phyloP scores from a whole-genome alignment of 2,113 vertebrate species.

The Takifugu flavidus region DNA sequence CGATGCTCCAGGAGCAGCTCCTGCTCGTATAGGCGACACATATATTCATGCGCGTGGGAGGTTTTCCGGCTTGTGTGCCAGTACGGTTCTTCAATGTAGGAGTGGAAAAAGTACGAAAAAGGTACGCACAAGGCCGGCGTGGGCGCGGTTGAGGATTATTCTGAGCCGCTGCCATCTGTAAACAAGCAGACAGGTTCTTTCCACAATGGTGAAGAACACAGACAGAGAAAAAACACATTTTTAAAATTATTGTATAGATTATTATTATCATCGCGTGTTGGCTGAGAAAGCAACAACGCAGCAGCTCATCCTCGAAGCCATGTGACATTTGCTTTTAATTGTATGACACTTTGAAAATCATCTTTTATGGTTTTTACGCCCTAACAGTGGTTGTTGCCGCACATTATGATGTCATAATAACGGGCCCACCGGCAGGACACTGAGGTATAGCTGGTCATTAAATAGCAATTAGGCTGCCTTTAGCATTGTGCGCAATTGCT shows the following conservation, averaged over 20 bases:
- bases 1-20: not conserved
- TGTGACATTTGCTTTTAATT: too few species aligned
- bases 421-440: not conserved
- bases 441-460: not conserved
- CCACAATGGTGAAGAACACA: too few species aligned
- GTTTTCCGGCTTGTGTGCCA: not conserved
- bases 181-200: constrained; percentile 30
- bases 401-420: not conserved
- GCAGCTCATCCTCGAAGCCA: too few species aligned
- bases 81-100: too few species aligned
- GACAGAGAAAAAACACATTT: too few species aligned
- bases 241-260: too few species aligned
- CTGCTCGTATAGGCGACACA: not conserved
- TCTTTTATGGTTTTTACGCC: too few species aligned
- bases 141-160: constrained; percentile 55
- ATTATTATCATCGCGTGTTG: too few species aligned
- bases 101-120: constrained; percentile 1
- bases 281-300: too few species aligned
- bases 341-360: too few species aligned
- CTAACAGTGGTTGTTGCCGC: too few species aligned
- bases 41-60: constrained; percentile 33
- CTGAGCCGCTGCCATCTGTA: constrained; percentile 49
- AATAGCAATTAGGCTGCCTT: not conserved
- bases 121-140: constrained; percentile 30
- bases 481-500: not conserved